phyloP scores from a whole-genome alignment of 2,113 vertebrate species.

The Pantherophis guttatus region DNA sequence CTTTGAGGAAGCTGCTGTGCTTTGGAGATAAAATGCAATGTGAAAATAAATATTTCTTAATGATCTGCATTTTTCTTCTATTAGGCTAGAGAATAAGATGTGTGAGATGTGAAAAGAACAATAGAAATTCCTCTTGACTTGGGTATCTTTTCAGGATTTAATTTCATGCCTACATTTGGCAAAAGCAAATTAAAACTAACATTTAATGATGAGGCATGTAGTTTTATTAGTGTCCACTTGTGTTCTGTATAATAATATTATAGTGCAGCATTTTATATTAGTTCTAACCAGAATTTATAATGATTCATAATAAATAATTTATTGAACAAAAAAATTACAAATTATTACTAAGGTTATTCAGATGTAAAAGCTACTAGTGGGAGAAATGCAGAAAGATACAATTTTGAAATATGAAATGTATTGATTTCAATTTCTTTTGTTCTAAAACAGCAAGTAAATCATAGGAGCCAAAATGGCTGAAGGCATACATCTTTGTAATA shows the following conservation, averaged over 20 bases:
- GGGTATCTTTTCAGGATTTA: background rate
- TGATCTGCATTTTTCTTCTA: background rate
- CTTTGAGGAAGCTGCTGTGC: background rate
- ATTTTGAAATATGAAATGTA: background rate
- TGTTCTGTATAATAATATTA: background rate
- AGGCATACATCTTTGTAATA: background rate
- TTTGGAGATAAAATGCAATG: background rate
- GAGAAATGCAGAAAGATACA: background rate
- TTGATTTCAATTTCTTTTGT: background rate
- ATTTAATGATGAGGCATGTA: background rate
- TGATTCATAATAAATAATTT: constrained; percentile 14
- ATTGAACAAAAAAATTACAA: background rate
- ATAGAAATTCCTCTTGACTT: background rate
- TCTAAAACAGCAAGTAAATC: background rate
- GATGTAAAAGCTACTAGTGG: constrained; percentile 4
- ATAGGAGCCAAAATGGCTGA: background rate
- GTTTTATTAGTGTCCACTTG: background rate
- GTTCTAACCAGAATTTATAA: background rate
- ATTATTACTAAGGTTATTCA: background rate
- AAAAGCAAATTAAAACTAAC: background rate
- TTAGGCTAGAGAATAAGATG: background rate
- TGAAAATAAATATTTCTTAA: background rate
- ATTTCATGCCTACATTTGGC: background rate
- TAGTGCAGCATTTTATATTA: background rate
- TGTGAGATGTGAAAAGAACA: background rate